These are phyloP conservation scores for Osmerus mordax DNA, from an alignment of 2,113 vertebrate species.

Conservation along the genomic window DNA sequence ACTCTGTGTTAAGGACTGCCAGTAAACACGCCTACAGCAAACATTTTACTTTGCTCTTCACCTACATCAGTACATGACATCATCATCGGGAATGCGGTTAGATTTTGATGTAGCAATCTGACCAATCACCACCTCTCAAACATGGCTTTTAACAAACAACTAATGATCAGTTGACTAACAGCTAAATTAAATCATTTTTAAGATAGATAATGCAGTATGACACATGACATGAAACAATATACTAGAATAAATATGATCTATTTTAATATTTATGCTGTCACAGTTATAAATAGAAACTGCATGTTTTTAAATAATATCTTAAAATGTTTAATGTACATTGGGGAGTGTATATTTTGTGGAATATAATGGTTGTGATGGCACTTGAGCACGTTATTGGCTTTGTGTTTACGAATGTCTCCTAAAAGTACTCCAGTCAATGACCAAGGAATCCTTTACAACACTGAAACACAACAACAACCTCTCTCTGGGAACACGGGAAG, in stretches of 20 bases:
- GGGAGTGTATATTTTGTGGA: slow-evolving; percentile 46
- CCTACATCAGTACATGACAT: slow-evolving; percentile 34
- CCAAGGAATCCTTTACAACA: slow-evolving; percentile 5
- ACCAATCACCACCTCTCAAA: slow-evolving; percentile 11
- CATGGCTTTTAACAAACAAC: slow-evolving; percentile 43
- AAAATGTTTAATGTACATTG: slow-evolving; percentile 35
- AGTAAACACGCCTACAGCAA: slow-evolving; percentile 33
- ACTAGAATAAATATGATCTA: slow-evolving; percentile 59
- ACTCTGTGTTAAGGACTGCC: slow-evolving; percentile 47
- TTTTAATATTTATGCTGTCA: slow-evolving; percentile 69
- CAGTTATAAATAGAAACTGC: slow-evolving; percentile 58
- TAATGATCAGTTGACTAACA: slow-evolving; percentile 13
- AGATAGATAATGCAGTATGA: slow-evolving; percentile 51
- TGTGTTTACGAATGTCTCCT: slow-evolving; percentile 19
- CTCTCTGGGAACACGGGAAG: slow-evolving; percentile 7
- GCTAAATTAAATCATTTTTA: slow-evolving; percentile 48
- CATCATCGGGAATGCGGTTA: slow-evolving; percentile 32
- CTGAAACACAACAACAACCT: slow-evolving; percentile 46
- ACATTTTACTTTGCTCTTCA: slow-evolving; percentile 37
- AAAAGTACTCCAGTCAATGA: slow-evolving; percentile 11
- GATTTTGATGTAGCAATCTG: slow-evolving; percentile 37
- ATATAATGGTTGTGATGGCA: slow-evolving; percentile 36
- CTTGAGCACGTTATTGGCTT: neutral
- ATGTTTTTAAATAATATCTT: slow-evolving; percentile 55
- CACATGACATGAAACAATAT: slow-evolving; percentile 35